A percentile compares a stretch with the other conserved stretches of the same genome.
These are phyloP conservation scores for Pseudoips prasinana DNA, from an alignment of 2,888 invertebrate species.

Conservation along the genomic window DNA sequence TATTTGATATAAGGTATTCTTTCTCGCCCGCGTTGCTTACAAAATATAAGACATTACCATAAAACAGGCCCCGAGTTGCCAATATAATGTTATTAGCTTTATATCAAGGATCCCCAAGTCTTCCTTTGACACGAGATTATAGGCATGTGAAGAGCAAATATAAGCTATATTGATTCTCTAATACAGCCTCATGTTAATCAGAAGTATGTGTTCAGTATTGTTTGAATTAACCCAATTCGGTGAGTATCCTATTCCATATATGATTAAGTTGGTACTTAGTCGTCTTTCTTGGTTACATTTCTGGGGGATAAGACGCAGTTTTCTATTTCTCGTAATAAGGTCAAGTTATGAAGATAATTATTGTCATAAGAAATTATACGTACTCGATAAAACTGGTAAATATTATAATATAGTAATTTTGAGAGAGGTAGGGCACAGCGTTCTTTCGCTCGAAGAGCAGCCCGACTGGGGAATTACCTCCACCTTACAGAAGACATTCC, in stretches of 20 bases:
- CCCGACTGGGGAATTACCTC: too few relatives aligned
- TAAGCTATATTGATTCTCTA: conserved; percentile 46
- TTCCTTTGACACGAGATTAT: conserved; percentile 45
- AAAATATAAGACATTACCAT: conserved; percentile 37
- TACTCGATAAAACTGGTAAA: too few relatives aligned
- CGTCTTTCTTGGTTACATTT: too few relatives aligned
- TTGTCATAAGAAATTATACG: too few relatives aligned
- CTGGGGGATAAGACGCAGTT: too few relatives aligned
- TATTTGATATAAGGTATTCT: conserved; percentile 22
- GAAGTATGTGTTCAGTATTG: conserved; percentile 12
- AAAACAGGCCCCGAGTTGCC: conserved; percentile 32
- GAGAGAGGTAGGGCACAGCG: too few relatives aligned
- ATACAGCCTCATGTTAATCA: conserved; percentile 25
- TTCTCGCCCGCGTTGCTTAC: conserved; percentile 18
- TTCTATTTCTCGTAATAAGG: too few relatives aligned
- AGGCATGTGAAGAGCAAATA: conserved; percentile 36
- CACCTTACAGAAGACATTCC: too few relatives aligned
- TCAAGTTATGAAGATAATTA: too few relatives aligned
- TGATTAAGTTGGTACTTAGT: not conserved
- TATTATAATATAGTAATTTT: too few relatives aligned
- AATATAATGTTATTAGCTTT: conserved; percentile 44
- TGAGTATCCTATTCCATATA: conserved; percentile 7
- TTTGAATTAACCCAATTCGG: conserved; percentile 12
- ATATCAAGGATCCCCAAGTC: conserved; percentile 34
- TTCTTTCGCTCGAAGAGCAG: too few relatives aligned